phyloP scores from a whole-genome alignment of 2,113 vertebrate species.

The Rana temporaria region DNA sequence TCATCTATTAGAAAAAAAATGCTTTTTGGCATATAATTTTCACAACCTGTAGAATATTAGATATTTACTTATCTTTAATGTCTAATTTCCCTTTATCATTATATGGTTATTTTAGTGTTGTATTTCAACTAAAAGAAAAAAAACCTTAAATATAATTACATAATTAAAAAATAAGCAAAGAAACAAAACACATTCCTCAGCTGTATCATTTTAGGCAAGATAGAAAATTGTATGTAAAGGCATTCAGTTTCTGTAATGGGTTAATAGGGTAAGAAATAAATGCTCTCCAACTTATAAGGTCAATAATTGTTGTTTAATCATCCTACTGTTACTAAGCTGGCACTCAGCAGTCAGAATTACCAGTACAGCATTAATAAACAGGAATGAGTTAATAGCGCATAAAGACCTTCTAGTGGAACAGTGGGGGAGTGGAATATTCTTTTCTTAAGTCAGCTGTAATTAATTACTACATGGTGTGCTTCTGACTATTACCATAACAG shows the following conservation, averaged over 20 bases:
- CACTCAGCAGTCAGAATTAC: slow-evolving; percentile 86
- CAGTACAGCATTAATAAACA: slow-evolving; percentile 99
- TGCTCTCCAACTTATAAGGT: slow-evolving; percentile 82
- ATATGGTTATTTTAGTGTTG: too few species aligned
- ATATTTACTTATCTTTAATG: too few species aligned
- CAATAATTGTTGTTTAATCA: slow-evolving; percentile 87
- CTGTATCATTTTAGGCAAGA: background rate
- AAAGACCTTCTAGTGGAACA: slow-evolving; percentile 96
- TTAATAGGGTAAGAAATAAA: slow-evolving; percentile 67
- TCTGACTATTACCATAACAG: slow-evolving; percentile 99
- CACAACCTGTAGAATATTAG: too few species aligned
- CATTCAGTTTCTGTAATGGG: slow-evolving; percentile 27
- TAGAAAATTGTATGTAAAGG: background rate
- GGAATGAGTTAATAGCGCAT: slow-evolving; percentile 99
- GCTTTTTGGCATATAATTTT: too few species aligned
- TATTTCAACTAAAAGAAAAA: background rate
- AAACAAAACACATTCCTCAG: background rate
- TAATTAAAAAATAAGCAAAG: background rate
- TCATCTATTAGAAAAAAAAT: too few species aligned
- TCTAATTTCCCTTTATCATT: too few species aligned
- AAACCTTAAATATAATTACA: background rate
- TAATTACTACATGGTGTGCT: slow-evolving; percentile 99
- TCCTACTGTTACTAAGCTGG: slow-evolving; percentile 91
- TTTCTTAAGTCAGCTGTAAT: slow-evolving; percentile 99
- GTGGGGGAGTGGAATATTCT: slow-evolving; percentile 93